Evolutionary conservation across 92 coral and sea anemone genomes (phyloP).

Genomic region (Anthopleura xanthogrammica): DNA sequence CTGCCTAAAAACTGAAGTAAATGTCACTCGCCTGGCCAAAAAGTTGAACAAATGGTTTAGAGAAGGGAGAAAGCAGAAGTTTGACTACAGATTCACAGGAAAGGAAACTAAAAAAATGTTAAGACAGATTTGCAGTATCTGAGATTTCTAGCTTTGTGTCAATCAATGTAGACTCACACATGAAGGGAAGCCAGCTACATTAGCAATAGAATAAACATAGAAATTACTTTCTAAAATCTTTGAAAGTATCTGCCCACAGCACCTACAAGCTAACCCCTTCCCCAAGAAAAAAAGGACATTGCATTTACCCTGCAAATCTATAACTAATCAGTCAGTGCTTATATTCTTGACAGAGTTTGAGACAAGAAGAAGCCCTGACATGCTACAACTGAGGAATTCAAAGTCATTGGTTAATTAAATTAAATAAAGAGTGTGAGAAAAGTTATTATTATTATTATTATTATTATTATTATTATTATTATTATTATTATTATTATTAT

Average conservation of each 20-base stretch:
- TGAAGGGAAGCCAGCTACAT: no score
- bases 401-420: slow-evolving; percentile 3
- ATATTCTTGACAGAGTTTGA: neutral
- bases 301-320: slow-evolving; percentile 1
- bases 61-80: slow-evolving; percentile 5
- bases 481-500: no score
- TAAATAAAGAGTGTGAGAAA: no score
- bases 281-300: neutral
- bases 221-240: neutral
- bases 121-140: neutral
- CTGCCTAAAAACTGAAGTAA: slow-evolving; percentile 7
- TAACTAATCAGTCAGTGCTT: neutral
- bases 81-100: slow-evolving; percentile 7
- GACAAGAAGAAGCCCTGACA: slow-evolving; percentile 3
- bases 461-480: no score
- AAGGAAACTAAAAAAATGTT: slow-evolving; percentile 6
- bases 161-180: no score
- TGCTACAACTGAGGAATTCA: neutral
- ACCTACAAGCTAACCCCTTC: neutral
- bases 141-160: neutral
- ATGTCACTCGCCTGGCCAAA: slow-evolving; percentile 7
- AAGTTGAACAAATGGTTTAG: slow-evolving; percentile 1
- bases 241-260: neutral
- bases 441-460: no score
- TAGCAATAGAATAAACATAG: slow-evolving; percentile 1